These are phyloP conservation scores for Cebus imitator DNA, from an alignment of 2,113 vertebrate genomes.

Conservation along the genomic window DNA sequence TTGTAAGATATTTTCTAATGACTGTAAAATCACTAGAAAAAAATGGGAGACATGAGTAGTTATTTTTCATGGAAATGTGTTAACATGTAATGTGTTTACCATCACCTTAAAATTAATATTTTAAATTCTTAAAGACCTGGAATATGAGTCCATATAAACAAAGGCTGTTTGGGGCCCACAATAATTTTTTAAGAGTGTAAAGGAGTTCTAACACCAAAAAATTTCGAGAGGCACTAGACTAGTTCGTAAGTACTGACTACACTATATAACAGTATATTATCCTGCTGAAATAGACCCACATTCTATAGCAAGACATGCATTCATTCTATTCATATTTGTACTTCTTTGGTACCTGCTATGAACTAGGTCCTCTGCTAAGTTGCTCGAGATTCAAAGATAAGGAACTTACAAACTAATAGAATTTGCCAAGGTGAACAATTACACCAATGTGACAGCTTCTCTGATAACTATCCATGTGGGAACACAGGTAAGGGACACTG, in stretches of 20 bases:
- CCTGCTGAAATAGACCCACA: not conserved
- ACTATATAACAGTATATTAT: not conserved
- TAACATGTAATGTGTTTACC: not conserved
- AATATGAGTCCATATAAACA: not conserved
- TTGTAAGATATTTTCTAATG: not conserved
- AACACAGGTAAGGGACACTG: not conserved
- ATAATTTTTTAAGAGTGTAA: conserved; percentile 22
- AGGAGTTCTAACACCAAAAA: not conserved
- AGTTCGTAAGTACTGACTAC: not conserved
- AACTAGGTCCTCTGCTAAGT: not conserved
- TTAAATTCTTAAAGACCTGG: conserved; percentile 22
- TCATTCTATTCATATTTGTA: not conserved
- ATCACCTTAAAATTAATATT: conserved; percentile 19
- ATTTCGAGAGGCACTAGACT: not conserved
- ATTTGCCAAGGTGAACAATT: not conserved
- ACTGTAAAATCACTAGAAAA: not conserved
- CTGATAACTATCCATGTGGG: not conserved
- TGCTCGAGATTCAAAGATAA: not conserved
- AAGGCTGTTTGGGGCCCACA: not conserved
- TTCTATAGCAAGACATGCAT: not conserved
- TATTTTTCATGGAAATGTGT: conserved; percentile 43
- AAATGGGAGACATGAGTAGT: not conserved
- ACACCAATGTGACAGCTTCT: too few relatives aligned
- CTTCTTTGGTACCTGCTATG: not conserved
- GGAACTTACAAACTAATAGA: not conserved